Evolutionary conservation across 2,888 invertebrate species (phyloP).

Genomic region (Acleris laterana): DNA sequence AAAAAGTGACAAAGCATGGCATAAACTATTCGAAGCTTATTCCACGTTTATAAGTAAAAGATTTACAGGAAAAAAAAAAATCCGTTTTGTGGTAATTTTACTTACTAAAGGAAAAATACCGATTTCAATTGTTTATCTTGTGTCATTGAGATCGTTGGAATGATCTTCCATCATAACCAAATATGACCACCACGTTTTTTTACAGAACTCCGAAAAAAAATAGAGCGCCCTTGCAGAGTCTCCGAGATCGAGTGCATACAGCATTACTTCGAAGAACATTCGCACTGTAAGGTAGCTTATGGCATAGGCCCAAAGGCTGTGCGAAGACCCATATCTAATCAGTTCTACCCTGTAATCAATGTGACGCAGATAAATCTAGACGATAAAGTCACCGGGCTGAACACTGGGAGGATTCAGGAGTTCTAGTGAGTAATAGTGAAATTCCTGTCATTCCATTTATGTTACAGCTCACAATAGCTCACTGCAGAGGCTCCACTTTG

Average conservation of each 20-base stretch:
- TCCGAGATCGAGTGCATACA: conserved; percentile 45
- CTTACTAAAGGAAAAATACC: too few species aligned
- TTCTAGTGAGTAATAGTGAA: conserved; percentile 43
- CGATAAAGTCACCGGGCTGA: conserved; percentile 39
- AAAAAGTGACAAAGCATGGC: too few species aligned
- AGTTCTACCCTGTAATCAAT: conserved; percentile 39
- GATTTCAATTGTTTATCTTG: too few species aligned
- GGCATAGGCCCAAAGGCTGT: conserved; percentile 44
- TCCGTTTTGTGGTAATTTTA: too few species aligned
- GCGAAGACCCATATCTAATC: conserved; percentile 34
- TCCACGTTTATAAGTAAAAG: too few species aligned
- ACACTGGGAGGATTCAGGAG: conserved; percentile 43
- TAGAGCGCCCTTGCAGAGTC: conserved; percentile 42
- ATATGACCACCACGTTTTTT: background rate
- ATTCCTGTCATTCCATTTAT: too few species aligned
- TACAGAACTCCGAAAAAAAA: conserved; percentile 29
- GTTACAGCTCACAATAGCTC: too few species aligned
- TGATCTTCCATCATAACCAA: background rate
- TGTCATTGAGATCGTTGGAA: too few species aligned
- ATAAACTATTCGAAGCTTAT: too few species aligned
- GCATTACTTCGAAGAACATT: conserved; percentile 43
- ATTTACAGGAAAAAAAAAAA: too few species aligned
- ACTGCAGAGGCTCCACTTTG: too few species aligned
- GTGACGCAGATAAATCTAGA: conserved; percentile 38
- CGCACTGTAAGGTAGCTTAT: conserved; percentile 39